phyloP scores from a whole-genome alignment of 1,140 invertebrate genomes.

The Globodera rostochiensis region DNA sequence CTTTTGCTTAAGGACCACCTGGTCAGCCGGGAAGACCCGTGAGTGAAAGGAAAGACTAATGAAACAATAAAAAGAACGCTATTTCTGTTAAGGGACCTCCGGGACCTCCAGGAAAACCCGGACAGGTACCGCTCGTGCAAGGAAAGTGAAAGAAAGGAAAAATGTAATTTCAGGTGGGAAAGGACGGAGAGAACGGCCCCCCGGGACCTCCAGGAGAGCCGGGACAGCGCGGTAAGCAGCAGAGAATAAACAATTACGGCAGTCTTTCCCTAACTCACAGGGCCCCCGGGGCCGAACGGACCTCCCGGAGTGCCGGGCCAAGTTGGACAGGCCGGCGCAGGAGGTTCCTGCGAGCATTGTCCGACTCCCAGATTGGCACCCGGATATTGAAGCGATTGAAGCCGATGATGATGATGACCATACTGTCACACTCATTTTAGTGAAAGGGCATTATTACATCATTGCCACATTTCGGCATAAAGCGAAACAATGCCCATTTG shows the following conservation, averaged over 20 bases:
- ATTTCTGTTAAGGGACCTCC: slow-evolving; percentile 37
- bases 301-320: slow-evolving; percentile 37
- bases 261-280: slow-evolving; percentile 23
- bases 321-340: slow-evolving; percentile 48
- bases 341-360: slow-evolving; percentile 62
- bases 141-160: not conserved
- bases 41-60: slow-evolving; percentile 8
- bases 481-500: too few species aligned
- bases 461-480: too few species aligned
- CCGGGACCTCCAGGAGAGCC: slow-evolving; percentile 53
- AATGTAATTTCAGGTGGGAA: slow-evolving; percentile 34
- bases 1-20: slow-evolving; percentile 32
- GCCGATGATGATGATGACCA: not conserved
- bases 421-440: not conserved
- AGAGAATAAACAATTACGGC: not conserved
- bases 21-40: slow-evolving; percentile 45
- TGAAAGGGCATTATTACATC: too few species aligned
- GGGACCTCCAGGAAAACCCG: slow-evolving; percentile 45
- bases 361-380: slow-evolving; percentile 62
- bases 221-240: slow-evolving; percentile 42
- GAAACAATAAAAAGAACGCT: not conserved
- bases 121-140: slow-evolving; percentile 14
- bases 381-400: slow-evolving; percentile 49
- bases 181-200: slow-evolving; percentile 53
- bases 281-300: slow-evolving; percentile 53